Evolutionary conservation across 2,797 vertebrate species (phyloP).

Genomic region (Crocidura indochinensis): DNA sequence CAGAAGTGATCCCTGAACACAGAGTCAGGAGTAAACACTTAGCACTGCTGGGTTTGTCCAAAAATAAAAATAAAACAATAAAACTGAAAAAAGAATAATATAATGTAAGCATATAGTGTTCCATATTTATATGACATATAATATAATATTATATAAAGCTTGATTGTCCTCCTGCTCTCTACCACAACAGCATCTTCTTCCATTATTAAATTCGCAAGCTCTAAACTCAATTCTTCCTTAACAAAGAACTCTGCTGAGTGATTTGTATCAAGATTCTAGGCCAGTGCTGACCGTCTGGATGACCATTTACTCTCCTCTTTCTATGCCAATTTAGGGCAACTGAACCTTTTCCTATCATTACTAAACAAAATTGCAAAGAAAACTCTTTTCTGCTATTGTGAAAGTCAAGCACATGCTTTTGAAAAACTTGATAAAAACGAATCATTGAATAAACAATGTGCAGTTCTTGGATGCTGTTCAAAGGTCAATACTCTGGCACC

Average conservation of each 20-base stretch:
- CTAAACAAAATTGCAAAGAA: background rate
- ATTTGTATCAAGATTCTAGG: too few relatives aligned
- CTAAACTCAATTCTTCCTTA: background rate
- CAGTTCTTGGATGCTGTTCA: background rate
- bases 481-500: background rate
- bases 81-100: too few relatives aligned
- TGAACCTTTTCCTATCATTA: background rate
- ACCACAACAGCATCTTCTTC: background rate
- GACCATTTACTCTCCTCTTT: background rate
- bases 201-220: background rate
- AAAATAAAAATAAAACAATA: too few relatives aligned
- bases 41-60: too few relatives aligned
- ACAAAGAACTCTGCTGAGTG: background rate
- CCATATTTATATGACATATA: background rate
- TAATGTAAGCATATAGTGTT: too few relatives aligned
- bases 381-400: background rate
- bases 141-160: background rate
- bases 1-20: too few relatives aligned
- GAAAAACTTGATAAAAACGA: background rate
- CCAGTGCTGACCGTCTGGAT: background rate
- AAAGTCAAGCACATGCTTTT: conserved; percentile 3
- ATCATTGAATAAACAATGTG: background rate
- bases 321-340: background rate
- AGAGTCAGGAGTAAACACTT: too few relatives aligned
- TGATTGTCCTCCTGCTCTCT: background rate